Percentiles rank a stretch among this genome's conserved stretches.
phyloP scores from a whole-genome alignment of 2,113 vertebrate species.

The Trematocara macrostoma region DNA sequence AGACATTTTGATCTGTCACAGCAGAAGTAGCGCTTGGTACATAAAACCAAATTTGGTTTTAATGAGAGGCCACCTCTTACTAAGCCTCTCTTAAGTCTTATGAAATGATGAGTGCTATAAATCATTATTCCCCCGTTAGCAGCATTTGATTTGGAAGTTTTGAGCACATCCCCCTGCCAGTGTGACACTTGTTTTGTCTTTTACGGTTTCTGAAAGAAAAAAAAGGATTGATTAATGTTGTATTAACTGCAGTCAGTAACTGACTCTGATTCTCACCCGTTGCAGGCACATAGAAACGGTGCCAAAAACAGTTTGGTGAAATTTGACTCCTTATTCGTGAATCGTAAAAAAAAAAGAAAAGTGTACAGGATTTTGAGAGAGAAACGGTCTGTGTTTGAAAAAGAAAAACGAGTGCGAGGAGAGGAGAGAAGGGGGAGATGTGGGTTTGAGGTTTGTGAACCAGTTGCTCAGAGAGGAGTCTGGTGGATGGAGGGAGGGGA shows the following conservation, averaged over 20 bases:
- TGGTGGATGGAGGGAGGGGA: slow-evolving; percentile 34
- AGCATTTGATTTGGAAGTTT: background rate
- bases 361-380: background rate
- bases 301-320: background rate
- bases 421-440: slow-evolving; percentile 3
- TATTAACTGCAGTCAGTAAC: background rate
- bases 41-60: background rate
- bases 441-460: slow-evolving; percentile 45
- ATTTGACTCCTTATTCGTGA: background rate
- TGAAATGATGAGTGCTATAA: background rate
- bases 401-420: background rate
- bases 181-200: background rate
- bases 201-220: background rate
- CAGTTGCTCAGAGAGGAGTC: slow-evolving; percentile 37
- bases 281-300: background rate
- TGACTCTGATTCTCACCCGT: background rate
- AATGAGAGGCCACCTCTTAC: background rate
- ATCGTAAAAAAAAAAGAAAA: background rate
- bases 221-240: background rate
- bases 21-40: background rate
- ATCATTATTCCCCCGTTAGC: background rate
- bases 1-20: background rate
- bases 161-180: background rate
- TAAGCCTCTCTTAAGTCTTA: background rate
- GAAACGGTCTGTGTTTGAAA: background rate